A percentile compares a stretch with the other conserved stretches of the same genome.
Conservation (phyloP, 2,797 vertebrate species). For the Artibeus jamaicensis region DNA sequence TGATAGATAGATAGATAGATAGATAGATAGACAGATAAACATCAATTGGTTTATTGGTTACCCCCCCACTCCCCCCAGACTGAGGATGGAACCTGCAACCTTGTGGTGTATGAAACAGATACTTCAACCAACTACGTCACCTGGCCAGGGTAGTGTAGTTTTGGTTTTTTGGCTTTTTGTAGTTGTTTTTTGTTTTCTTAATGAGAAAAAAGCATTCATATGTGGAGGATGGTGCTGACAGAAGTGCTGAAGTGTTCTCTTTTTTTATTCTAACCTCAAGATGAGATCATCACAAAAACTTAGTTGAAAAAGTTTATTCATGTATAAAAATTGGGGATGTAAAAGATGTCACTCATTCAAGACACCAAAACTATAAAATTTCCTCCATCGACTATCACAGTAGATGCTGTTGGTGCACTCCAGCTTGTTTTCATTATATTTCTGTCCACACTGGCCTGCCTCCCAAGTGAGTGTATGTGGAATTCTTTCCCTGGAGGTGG, state of each 20-base stretch:
- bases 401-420: not conserved
- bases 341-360: not conserved
- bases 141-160: not conserved
- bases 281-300: not conserved
- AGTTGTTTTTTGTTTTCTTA: not conserved
- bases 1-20: too few relatives aligned
- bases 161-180: too few relatives aligned
- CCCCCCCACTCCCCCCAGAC: too few relatives aligned
- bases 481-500: not conserved
- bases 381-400: not conserved
- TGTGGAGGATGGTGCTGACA: not conserved
- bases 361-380: not conserved
- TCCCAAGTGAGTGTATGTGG: not conserved
- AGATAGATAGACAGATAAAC: not conserved
- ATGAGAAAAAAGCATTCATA: not conserved
- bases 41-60: not conserved
- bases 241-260: not conserved
- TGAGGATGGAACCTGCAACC: not conserved
- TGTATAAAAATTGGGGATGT: not conserved
- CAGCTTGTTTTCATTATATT: not conserved
- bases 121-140: not conserved
- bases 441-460: not conserved
- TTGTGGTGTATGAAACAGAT: not conserved
- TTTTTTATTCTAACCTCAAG: not conserved
- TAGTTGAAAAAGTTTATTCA: not conserved